Evolutionary conservation across 2,888 invertebrate genomes (phyloP).

Genomic region (Galeruca laticollis): DNA sequence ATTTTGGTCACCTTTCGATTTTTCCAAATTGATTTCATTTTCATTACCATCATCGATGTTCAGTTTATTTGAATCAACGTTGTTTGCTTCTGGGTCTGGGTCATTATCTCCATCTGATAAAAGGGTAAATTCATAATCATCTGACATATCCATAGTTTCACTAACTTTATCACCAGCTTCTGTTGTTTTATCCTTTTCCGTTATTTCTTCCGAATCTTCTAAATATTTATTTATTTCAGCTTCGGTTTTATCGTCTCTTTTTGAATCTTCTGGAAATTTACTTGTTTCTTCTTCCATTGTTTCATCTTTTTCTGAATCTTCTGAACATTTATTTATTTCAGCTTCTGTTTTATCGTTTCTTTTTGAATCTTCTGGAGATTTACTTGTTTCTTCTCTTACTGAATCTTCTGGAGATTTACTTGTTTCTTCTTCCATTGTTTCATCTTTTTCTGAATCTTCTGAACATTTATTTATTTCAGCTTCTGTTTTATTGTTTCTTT

Average conservation of each 20-base stretch:
- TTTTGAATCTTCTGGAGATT: neutral
- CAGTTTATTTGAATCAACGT: neutral
- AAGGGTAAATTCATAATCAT: constrained; percentile 48
- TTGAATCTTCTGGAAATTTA: constrained; percentile 6
- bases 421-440: neutral
- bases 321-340: neutral
- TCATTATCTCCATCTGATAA: constrained; percentile 47
- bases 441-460: neutral
- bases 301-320: neutral
- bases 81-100: neutral
- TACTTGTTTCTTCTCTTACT: neutral
- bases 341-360: neutral
- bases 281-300: neutral
- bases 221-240: neutral
- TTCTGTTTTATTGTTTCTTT: neutral
- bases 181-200: constrained; percentile 18
- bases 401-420: constrained; percentile 6
- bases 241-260: neutral
- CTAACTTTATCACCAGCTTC: constrained; percentile 34
- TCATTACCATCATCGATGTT: constrained; percentile 1
- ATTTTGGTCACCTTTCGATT: neutral
- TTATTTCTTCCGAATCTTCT: constrained; percentile 11
- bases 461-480: neutral
- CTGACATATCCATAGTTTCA: constrained; percentile 35
- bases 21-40: neutral